Conservation (phyloP, 1,140 invertebrate genomes). For the Frieseomelitta varia region DNA sequence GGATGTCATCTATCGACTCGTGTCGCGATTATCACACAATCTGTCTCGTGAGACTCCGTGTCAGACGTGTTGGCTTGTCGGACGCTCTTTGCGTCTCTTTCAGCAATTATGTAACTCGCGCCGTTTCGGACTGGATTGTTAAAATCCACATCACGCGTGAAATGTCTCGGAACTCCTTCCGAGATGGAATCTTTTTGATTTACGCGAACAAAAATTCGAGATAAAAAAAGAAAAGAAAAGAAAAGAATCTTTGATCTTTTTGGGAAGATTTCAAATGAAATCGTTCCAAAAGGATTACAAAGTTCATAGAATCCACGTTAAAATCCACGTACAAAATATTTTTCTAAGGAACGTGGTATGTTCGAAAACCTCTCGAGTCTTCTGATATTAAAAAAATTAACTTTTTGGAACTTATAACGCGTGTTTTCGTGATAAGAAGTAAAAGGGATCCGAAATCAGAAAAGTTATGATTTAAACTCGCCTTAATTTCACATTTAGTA, state of each 20-base stretch:
- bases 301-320: too few species aligned
- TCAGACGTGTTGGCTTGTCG: too few species aligned
- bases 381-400: too few species aligned
- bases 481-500: neutral
- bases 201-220: neutral
- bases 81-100: constrained; percentile 17
- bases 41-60: neutral
- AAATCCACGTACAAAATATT: too few species aligned
- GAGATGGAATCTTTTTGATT: neutral
- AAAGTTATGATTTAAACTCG: neutral
- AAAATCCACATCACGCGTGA: neutral
- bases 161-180: neutral
- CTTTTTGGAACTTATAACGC: neutral
- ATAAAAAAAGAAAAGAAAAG: too few species aligned
- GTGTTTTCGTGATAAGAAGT: neutral
- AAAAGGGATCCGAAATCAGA: neutral
- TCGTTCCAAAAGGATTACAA: too few species aligned
- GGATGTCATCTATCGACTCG: constrained; percentile 34
- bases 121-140: neutral
- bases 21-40: constrained; percentile 46
- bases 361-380: too few species aligned
- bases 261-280: too few species aligned
- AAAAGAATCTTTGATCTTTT: too few species aligned
- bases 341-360: too few species aligned
- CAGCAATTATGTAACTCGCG: neutral